Percentiles rank a stretch among this genome's conserved stretches.
phyloP scores from a whole-genome alignment of 2,797 vertebrate genomes.

The Siniperca obscura region DNA sequence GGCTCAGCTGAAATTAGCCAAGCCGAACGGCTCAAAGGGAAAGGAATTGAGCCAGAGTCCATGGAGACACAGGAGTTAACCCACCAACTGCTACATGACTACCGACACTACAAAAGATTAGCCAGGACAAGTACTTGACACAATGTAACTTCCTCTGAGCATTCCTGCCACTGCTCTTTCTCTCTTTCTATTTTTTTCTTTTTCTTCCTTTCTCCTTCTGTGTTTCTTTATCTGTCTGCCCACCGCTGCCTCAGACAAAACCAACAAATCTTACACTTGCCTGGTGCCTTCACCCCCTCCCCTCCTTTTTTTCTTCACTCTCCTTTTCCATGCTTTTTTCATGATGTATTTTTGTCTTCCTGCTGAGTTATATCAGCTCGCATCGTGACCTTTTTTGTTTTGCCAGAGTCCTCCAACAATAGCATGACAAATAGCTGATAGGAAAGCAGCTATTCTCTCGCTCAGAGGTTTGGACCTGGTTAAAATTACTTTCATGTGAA shows the following conservation, averaged over 20 bases:
- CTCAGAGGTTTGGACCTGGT: conserved; percentile 74
- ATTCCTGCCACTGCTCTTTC: conserved; percentile 36
- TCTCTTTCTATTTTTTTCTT: neutral
- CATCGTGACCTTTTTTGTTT: conserved; percentile 79
- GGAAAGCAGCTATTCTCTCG: conserved; percentile 66
- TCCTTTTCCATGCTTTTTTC: conserved; percentile 39
- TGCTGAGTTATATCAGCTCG: conserved; percentile 75
- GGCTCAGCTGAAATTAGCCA: conserved; percentile 64
- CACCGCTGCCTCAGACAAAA: conserved; percentile 36
- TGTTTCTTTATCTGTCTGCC: conserved; percentile 41
- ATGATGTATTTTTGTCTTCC: conserved; percentile 63
- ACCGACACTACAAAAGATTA: conserved; percentile 57
- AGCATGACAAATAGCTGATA: conserved; percentile 80
- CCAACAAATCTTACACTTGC: conserved; percentile 42
- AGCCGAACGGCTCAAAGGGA: conserved; percentile 51
- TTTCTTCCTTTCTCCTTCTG: neutral
- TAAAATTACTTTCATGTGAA: conserved; percentile 82
- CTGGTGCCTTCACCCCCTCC: neutral
- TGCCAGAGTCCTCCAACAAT: conserved; percentile 72
- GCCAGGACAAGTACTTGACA: conserved; percentile 48
- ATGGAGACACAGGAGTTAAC: conserved; percentile 56
- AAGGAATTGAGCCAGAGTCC: conserved; percentile 54
- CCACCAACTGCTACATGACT: conserved; percentile 47
- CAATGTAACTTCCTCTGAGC: conserved; percentile 54
- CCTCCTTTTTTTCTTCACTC: neutral